phyloP scores from a whole-genome alignment of 2,888 invertebrate genomes.

The Spilosoma lubricipeda region DNA sequence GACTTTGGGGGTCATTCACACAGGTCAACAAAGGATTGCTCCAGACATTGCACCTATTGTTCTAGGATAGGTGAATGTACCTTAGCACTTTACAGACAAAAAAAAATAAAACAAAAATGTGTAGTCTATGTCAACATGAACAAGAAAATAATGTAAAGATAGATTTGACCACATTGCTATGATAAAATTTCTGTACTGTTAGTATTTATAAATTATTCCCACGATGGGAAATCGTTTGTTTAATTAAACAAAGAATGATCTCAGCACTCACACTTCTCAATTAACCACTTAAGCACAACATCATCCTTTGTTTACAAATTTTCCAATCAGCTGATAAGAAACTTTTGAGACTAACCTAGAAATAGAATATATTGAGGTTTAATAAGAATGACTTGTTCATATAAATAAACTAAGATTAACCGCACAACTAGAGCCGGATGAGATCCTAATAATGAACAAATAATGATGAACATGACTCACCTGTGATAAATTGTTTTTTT shows the following conservation, averaged over 20 bases:
- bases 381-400: slow-evolving; percentile 34
- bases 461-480: slow-evolving; percentile 77
- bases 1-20: slow-evolving; percentile 10
- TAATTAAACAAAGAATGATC: background rate
- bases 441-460: slow-evolving; percentile 61
- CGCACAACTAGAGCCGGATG: slow-evolving; percentile 40
- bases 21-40: slow-evolving; percentile 3
- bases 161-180: background rate
- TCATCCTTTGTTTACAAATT: slow-evolving; percentile 59
- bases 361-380: slow-evolving; percentile 19
- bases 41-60: background rate
- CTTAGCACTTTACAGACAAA: background rate
- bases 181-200: background rate
- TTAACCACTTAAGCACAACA: slow-evolving; percentile 8
- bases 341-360: slow-evolving; percentile 19
- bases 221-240: background rate
- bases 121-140: background rate
- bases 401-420: slow-evolving; percentile 48
- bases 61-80: background rate
- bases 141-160: background rate
- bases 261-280: slow-evolving; percentile 6
- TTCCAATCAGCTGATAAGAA: slow-evolving; percentile 57
- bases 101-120: background rate
- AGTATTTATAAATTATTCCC: background rate
- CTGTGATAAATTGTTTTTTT: slow-evolving; percentile 79